Evolutionary conservation across 2,888 invertebrate species (phyloP), one percentile per base, ranked within the genome.

Genomic region (Microplitis manilae): DNA sequence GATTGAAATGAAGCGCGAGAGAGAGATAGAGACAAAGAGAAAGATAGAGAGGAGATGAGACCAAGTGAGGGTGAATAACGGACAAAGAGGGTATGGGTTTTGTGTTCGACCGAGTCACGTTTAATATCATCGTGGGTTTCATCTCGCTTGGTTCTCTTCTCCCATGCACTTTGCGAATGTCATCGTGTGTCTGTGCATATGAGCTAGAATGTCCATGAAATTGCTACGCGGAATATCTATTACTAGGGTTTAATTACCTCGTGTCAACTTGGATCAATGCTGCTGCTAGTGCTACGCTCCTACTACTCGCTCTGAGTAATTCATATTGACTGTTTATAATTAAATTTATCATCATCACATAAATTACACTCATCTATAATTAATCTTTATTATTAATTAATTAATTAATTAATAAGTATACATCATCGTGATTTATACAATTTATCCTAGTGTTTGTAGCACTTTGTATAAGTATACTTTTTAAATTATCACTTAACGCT

Each of bases 231-330:
- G 65, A 65, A 65, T 65, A 65, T 65, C 65, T 65, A 65, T 38
- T 65, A 65, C 65, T 65, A 38, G 65, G 38, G 65, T 65, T 65
- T 65, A 65, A 65, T 65, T 65, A 65, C 30, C 65, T 65, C 65
- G 38, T 65, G 13, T 65, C 20, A 30, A 65, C 50, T 50, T 50
- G 50, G 13, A 50, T 50, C 50, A 50, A 50, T 50, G 50, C 7
- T 50, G 50, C 13, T 9, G 50, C 50, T 50, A 13, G 9, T 7
- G 50, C 50, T 9, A 65, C 1, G 20, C 65, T 38, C 20, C 30
- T 30, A 17, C 7, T 65, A 65, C 30, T 20, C 20, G 38, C 1
- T 65, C 30, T 65, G 65, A 65, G 38, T 65, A 65, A 65, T 65
- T 30, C 38, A 65, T 65, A 62, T 17, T 62, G 30, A 30, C 30